A percentile compares a stretch with the other conserved stretches of the same genome.
phyloP scores from a whole-genome alignment of 2,888 invertebrate genomes.

The Gnatocerus cornutus region DNA sequence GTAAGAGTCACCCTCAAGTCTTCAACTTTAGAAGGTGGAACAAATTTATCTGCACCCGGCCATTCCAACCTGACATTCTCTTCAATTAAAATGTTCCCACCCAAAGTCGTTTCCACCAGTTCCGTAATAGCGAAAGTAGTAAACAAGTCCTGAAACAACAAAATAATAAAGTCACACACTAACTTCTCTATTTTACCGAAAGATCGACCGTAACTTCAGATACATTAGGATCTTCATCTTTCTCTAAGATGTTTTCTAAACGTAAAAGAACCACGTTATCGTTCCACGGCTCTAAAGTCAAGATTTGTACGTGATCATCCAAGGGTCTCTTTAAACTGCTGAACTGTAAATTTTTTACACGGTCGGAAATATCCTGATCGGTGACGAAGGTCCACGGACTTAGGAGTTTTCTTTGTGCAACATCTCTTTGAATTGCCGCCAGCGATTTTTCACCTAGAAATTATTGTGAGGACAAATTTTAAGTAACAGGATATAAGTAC shows the following conservation, averaged over 20 bases:
- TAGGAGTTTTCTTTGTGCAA: slow-evolving; percentile 73
- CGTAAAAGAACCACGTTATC: slow-evolving; percentile 76
- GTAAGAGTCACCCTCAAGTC: slow-evolving; percentile 28
- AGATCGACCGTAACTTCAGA: slow-evolving; percentile 74
- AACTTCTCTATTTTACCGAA: slow-evolving; percentile 5
- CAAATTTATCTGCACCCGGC: slow-evolving; percentile 38
- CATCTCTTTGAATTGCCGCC: slow-evolving; percentile 67
- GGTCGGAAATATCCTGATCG: slow-evolving; percentile 46
- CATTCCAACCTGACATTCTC: slow-evolving; percentile 68
- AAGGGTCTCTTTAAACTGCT: slow-evolving; percentile 70
- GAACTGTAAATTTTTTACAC: slow-evolving; percentile 24
- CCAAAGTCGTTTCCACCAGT: slow-evolving; percentile 67
- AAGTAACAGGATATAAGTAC: too few species aligned
- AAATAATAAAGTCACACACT: background rate
- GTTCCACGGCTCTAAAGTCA: slow-evolving; percentile 86
- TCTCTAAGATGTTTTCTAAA: slow-evolving; percentile 83
- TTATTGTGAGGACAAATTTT: background rate
- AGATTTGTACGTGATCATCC: slow-evolving; percentile 80
- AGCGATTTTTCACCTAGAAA: slow-evolving; percentile 57
- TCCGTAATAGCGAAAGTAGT: slow-evolving; percentile 62
- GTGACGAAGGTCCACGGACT: slow-evolving; percentile 76
- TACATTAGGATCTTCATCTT: slow-evolving; percentile 74
- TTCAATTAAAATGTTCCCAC: slow-evolving; percentile 71
- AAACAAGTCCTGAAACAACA: slow-evolving; percentile 65
- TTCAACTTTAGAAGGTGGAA: background rate